phyloP scores from a whole-genome alignment of 2,888 invertebrate species.

The Herminia tarsipennalis region DNA sequence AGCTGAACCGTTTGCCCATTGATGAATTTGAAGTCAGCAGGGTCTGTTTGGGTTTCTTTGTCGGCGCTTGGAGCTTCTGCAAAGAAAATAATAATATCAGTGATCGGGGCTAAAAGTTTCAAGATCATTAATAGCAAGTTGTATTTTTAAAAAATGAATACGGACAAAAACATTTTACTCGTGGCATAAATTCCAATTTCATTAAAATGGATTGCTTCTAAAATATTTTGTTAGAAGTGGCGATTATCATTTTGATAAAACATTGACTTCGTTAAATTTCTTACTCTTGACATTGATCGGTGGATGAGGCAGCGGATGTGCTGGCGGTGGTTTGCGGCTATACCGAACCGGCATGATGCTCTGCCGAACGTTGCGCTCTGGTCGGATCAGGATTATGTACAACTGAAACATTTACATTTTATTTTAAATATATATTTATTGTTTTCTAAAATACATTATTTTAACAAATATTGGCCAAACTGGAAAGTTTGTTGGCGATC shows the following conservation, averaged over 20 bases:
- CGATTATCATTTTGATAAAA: too few relatives aligned
- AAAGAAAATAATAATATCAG: slow-evolving; percentile 21
- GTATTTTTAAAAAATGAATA: background rate
- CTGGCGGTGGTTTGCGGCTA: slow-evolving; percentile 70
- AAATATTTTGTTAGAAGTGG: too few relatives aligned
- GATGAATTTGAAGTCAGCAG: slow-evolving; percentile 63
- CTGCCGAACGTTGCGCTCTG: slow-evolving; percentile 95
- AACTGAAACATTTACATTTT: slow-evolving; percentile 10
- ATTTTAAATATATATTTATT: too few relatives aligned
- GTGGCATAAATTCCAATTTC: too few relatives aligned
- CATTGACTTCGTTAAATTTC: too few relatives aligned
- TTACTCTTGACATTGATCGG: slow-evolving; percentile 58
- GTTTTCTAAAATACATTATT: too few relatives aligned
- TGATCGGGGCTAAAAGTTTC: background rate
- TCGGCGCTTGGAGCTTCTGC: slow-evolving; percentile 64
- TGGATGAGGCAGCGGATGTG: slow-evolving; percentile 71
- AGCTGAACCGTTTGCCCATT: slow-evolving; percentile 65
- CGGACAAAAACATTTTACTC: slow-evolving; percentile 2
- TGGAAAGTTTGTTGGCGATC: too few relatives aligned
- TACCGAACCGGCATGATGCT: slow-evolving; percentile 91
- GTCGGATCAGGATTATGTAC: slow-evolving; percentile 95
- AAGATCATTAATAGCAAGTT: background rate
- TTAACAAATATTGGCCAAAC: too few relatives aligned
- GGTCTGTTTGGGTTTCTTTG: slow-evolving; percentile 75
- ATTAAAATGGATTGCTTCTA: too few relatives aligned